phyloP scores from a whole-genome alignment of 2,888 invertebrate species.

The Hofmannophila pseudospretella region DNA sequence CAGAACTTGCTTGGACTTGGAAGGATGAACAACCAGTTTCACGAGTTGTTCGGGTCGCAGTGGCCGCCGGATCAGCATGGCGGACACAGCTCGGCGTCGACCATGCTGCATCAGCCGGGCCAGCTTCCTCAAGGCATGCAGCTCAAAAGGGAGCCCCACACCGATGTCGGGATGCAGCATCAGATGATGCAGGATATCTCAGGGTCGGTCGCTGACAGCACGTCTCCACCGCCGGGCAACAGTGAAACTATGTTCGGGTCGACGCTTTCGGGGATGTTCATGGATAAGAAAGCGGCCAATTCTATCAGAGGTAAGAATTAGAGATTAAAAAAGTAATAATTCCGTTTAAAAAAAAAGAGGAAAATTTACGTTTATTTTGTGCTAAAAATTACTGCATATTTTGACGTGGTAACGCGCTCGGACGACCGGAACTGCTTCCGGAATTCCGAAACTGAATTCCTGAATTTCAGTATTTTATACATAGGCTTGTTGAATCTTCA shows the following conservation, averaged over 20 bases:
- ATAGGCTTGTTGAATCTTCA: too few species aligned
- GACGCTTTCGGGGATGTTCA: constrained; percentile 67
- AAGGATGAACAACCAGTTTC: constrained; percentile 70
- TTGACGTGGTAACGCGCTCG: too few species aligned
- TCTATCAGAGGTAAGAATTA: constrained; percentile 79
- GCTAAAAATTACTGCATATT: too few species aligned
- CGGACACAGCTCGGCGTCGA: constrained; percentile 65
- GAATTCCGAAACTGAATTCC: too few species aligned
- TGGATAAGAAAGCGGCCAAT: constrained; percentile 80
- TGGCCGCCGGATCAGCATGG: constrained; percentile 75
- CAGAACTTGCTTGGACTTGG: constrained; percentile 18
- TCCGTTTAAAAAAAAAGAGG: too few species aligned
- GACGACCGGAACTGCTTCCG: too few species aligned
- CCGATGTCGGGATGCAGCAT: constrained; percentile 51
- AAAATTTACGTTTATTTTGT: too few species aligned
- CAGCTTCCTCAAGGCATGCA: constrained; percentile 49
- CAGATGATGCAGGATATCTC: constrained; percentile 64
- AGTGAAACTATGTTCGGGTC: constrained; percentile 68
- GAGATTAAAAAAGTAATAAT: too few species aligned
- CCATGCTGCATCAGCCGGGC: constrained; percentile 58
- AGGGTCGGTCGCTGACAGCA: constrained; percentile 76
- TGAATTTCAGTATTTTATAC: too few species aligned
- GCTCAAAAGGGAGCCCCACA: constrained; percentile 60
- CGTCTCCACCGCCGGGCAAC: constrained; percentile 73
- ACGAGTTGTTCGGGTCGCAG: constrained; percentile 70